Base-by-base conservation (phyloP, 1,140 invertebrate species). In the Spodoptera frugiperda region DNA sequence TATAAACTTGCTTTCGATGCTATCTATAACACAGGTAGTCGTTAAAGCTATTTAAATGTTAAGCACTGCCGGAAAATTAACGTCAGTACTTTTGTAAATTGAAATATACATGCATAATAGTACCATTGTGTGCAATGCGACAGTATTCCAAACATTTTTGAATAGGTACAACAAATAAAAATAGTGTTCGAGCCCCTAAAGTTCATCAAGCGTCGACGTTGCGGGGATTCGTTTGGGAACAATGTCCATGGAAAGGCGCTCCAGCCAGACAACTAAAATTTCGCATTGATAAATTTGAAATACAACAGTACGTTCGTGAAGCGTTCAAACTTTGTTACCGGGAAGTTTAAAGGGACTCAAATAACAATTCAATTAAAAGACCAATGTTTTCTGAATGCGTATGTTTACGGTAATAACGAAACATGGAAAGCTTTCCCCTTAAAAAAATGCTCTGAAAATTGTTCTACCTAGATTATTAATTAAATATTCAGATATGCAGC, bases 41-140 rank as follows among this genome's bases (percentile, higher is more conserved):
- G 33, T 63, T 63, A 63, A 63, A 33, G 59, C 39, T 63, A 63
- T 63, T 63, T 63, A 44, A 44, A 63, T 63, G n/a, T 63, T 44
- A 1, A 63, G 44, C 33, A 63, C 33, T 63, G 33, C 33, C 59
- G 59, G 33, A 30, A 57, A 25, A 57, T 25, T 21, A 54, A 54
- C 21, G 21, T 55, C 14, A 55, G 21, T 2, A 12, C 21, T n/a
- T n/a, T n/a, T n/a, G n/a, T n/a, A n/a, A n/a, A 25, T 25, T 57
- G 19, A 57, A 55, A 30, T 30, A 57, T 57, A 57, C 11, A 11
- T 25, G 25, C 21, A 57, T 30, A 39, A 33, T 55, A 57, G 25
- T 30, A 10, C 3, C 19, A 21, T 19, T 21, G 17, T 57, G 14
- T 5, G 49, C 12, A 51, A 21, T 55, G 4, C 12, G 9, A 30